Evolutionary conservation across 2,888 invertebrate species (phyloP).

Genomic region (Nemapogon koenigi): DNA sequence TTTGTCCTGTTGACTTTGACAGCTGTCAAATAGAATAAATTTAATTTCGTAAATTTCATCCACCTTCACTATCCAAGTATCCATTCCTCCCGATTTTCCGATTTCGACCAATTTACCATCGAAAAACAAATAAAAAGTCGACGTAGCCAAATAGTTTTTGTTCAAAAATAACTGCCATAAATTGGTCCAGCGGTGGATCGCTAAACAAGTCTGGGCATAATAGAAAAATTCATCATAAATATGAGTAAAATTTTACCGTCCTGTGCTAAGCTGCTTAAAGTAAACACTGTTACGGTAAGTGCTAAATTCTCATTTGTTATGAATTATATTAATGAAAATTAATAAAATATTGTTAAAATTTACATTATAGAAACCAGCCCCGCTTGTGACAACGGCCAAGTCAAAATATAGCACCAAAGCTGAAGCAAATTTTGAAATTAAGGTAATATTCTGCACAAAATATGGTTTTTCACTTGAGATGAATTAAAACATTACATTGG

Average conservation of each 20-base stretch:
- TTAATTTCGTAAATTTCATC: no score
- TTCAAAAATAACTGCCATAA: conserved; percentile 9
- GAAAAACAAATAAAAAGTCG: no score
- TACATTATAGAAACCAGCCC: conserved; percentile 43
- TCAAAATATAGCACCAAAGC: conserved; percentile 65
- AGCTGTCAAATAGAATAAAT: conserved; percentile 10
- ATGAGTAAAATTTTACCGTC: conserved; percentile 52
- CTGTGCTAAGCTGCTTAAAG: conserved; percentile 38
- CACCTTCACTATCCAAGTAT: no score
- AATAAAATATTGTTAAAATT: neutral
- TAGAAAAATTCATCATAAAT: conserved; percentile 31
- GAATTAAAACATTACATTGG: no score
- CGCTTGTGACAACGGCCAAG: conserved; percentile 37
- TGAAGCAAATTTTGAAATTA: conserved; percentile 68
- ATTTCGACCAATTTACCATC: no score
- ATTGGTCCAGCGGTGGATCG: conserved; percentile 31
- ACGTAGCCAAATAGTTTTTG: no score
- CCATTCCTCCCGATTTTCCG: no score
- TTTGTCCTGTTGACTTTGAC: conserved; percentile 10
- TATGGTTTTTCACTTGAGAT: no score
- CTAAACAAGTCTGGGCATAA: conserved; percentile 42
- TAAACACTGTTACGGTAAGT: conserved; percentile 38
- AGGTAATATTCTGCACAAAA: no score
- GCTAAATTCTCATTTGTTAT: conserved; percentile 11
- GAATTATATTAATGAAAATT: neutral